These are phyloP conservation scores for Pherbina coryleti DNA, from an alignment of 2,888 invertebrate genomes.

Conservation along the genomic window DNA sequence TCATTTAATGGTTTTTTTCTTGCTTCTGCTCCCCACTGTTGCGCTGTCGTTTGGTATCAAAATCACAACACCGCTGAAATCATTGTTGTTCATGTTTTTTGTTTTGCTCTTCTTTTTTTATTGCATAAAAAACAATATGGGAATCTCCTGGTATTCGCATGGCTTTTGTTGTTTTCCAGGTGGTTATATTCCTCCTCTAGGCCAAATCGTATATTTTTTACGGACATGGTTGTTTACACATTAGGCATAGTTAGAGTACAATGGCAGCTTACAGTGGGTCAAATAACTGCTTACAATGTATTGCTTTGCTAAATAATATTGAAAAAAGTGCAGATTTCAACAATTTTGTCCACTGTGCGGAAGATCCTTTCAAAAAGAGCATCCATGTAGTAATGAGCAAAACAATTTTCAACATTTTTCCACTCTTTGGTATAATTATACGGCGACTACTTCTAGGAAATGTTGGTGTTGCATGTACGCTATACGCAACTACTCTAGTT, in stretches of 20 bases:
- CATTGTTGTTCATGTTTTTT: not conserved
- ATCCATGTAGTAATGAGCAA: no score
- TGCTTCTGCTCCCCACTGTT: not conserved
- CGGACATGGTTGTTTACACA: constrained; percentile 12
- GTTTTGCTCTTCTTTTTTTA: not conserved
- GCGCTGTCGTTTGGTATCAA: constrained; percentile 6
- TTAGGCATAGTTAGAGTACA: not conserved
- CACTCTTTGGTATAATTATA: not conserved
- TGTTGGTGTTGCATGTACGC: not conserved
- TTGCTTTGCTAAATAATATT: no score
- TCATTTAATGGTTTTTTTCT: not conserved
- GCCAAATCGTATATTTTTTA: not conserved
- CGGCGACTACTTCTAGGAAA: not conserved
- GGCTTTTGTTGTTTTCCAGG: not conserved
- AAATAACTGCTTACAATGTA: no score
- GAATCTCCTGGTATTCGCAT: constrained; percentile 3
- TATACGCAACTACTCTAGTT: not conserved
- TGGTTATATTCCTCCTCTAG: not conserved
- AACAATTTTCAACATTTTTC: no score
- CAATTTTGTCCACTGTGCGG: no score
- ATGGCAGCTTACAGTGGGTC: not conserved
- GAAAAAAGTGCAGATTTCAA: no score
- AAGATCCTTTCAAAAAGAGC: no score
- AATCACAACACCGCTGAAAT: not conserved
- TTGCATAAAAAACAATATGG: not conserved